phyloP scores from a whole-genome alignment of 1,140 invertebrate species.

The Vanessa tameamea region DNA sequence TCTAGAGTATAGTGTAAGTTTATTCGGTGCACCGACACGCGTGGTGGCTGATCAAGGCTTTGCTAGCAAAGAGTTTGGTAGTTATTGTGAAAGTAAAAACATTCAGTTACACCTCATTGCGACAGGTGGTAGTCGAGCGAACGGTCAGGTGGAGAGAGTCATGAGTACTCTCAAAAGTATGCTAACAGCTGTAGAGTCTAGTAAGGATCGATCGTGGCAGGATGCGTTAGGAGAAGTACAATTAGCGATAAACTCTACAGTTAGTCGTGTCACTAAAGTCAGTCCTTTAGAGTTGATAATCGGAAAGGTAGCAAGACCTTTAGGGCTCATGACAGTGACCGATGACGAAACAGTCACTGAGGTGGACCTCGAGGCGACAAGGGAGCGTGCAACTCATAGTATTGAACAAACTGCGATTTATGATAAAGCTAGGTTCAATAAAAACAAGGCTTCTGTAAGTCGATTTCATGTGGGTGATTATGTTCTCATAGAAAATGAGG shows the following conservation, averaged over 20 bases:
- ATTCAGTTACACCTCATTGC: too few species aligned
- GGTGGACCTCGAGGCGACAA: not conserved
- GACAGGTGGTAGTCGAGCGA: too few species aligned
- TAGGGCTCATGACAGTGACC: constrained; percentile 37
- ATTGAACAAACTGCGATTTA: constrained; percentile 35
- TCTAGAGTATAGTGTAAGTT: too few species aligned
- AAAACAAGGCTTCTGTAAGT: constrained; percentile 28
- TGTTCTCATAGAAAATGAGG: constrained; percentile 55
- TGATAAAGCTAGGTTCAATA: constrained; percentile 54
- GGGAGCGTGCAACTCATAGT: constrained; percentile 13
- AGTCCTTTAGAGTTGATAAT: constrained; percentile 49
- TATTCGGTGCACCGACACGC: too few species aligned
- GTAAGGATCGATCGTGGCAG: too few species aligned
- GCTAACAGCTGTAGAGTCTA: too few species aligned
- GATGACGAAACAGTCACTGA: constrained; percentile 21
- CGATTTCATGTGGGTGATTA: constrained; percentile 37
- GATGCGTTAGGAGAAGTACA: constrained; percentile 39
- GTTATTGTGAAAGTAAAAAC: too few species aligned
- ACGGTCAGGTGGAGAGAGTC: too few species aligned
- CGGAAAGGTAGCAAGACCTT: constrained; percentile 52
- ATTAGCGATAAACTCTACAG: constrained; percentile 54
- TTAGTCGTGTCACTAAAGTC: constrained; percentile 46
- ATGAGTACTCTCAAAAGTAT: too few species aligned
- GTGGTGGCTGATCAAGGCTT: too few species aligned
- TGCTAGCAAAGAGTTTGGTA: too few species aligned